These are phyloP conservation scores for Mesoligia furuncula DNA, from an alignment of 2,888 invertebrate species.

Conservation along the genomic window DNA sequence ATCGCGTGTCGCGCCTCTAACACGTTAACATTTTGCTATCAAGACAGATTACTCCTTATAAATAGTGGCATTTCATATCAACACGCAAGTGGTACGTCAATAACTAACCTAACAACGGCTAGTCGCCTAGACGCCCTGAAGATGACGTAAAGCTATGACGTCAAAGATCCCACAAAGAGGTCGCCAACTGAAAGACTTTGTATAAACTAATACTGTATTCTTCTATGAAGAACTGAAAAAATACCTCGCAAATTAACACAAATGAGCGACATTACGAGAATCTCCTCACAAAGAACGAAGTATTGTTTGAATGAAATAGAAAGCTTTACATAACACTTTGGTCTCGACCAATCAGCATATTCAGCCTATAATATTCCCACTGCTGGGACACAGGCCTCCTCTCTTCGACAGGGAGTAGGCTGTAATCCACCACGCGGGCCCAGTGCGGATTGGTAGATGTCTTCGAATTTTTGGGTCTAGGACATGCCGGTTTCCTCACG, in stretches of 20 bases:
- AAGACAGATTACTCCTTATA: background rate
- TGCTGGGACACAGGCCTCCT: background rate
- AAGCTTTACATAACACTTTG: constrained; percentile 6
- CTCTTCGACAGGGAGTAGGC: background rate
- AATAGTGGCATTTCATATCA: constrained; percentile 18
- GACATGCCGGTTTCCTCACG: background rate
- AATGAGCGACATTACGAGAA: constrained; percentile 22
- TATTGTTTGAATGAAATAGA: constrained; percentile 17
- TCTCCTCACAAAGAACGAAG: background rate
- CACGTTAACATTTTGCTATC: background rate
- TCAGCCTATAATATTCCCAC: background rate
- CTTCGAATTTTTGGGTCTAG: background rate
- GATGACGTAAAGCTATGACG: constrained; percentile 55
- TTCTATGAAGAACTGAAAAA: constrained; percentile 33
- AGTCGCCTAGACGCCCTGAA: constrained; percentile 39
- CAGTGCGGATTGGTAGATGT: too few species aligned
- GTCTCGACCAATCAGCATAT: background rate
- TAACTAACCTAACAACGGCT: constrained; percentile 1
- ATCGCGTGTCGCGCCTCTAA: too few species aligned
- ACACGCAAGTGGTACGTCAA: constrained; percentile 24
- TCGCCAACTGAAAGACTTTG: constrained; percentile 34
- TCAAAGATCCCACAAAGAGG: constrained; percentile 46
- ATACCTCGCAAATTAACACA: constrained; percentile 38
- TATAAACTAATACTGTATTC: constrained; percentile 25
- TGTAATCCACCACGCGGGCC: background rate